Percentiles rank a stretch among this genome's conserved stretches.
Conservation (phyloP, 2,113 vertebrate species). For the Corythaeola cristata region DNA sequence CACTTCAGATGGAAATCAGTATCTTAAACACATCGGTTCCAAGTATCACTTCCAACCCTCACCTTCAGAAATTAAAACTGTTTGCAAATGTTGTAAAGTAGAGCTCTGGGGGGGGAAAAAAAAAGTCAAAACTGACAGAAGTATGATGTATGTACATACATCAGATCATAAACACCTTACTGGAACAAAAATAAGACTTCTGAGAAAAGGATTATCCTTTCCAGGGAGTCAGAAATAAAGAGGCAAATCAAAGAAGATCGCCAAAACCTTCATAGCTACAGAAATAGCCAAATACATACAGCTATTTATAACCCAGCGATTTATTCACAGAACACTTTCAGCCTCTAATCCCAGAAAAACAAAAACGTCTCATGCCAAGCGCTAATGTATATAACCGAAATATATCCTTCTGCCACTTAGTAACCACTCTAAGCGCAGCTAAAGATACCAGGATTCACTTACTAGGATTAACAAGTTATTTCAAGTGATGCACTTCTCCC, state of each 20-base stretch:
- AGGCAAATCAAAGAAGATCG: constrained; percentile 12
- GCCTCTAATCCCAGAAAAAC: neutral
- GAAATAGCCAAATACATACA: neutral
- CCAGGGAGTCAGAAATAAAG: neutral
- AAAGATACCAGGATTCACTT: neutral
- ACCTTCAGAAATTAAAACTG: neutral
- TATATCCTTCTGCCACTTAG: neutral
- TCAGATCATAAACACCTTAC: neutral
- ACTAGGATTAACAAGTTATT: constrained; percentile 48
- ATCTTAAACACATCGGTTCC: neutral
- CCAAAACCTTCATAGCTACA: neutral
- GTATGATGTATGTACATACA: accelerated
- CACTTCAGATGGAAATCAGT: neutral
- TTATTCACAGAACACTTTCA: neutral
- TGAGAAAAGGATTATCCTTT: constrained; percentile 4
- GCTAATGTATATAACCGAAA: neutral
- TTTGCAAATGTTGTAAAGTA: neutral
- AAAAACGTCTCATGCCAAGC: neutral
- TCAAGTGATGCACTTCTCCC: neutral
- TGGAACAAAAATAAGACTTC: constrained; percentile 22
- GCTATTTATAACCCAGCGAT: constrained; percentile 19
- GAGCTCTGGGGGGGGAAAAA: neutral
- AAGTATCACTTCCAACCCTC: neutral
- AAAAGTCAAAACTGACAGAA: neutral
- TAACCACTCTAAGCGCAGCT: neutral